Conservation (phyloP, 2,113 vertebrate species). For the Calidris pygmaea region DNA sequence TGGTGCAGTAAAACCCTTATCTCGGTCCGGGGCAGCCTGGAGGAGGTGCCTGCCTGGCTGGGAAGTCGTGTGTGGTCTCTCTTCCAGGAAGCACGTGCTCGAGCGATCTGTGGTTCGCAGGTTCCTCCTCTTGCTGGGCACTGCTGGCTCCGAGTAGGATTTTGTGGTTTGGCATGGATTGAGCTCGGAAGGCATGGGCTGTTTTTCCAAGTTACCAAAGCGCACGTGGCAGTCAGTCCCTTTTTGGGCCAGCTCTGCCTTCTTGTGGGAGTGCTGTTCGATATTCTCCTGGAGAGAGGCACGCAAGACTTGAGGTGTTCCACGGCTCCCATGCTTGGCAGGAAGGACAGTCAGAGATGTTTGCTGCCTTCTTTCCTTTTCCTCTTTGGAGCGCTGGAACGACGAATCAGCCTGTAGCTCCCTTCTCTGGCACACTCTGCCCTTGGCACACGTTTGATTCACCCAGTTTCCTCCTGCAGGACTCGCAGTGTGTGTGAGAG, state of each 20-base stretch:
- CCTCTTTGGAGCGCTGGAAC: background rate
- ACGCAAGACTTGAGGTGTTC: background rate
- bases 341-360: background rate
- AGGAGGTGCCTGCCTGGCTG: background rate
- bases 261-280: background rate
- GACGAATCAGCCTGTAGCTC: background rate
- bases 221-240: accelerated
- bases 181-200: background rate
- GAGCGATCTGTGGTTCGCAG: background rate
- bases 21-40: background rate
- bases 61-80: background rate
- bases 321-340: background rate
- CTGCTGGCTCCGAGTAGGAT: background rate
- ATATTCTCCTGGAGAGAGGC: background rate
- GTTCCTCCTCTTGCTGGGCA: background rate
- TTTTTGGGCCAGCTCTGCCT: background rate
- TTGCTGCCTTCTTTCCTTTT: background rate
- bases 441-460: background rate
- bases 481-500: background rate
- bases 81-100: background rate
- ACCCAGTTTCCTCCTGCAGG: background rate
- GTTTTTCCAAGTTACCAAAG: background rate
- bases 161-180: background rate
- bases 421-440: background rate
- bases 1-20: background rate